A percentile compares a stretch with the other conserved stretches of the same genome.
Evolutionary conservation across 2,888 invertebrate genomes (phyloP).

Genomic region (Osedax fenrisi): DNA sequence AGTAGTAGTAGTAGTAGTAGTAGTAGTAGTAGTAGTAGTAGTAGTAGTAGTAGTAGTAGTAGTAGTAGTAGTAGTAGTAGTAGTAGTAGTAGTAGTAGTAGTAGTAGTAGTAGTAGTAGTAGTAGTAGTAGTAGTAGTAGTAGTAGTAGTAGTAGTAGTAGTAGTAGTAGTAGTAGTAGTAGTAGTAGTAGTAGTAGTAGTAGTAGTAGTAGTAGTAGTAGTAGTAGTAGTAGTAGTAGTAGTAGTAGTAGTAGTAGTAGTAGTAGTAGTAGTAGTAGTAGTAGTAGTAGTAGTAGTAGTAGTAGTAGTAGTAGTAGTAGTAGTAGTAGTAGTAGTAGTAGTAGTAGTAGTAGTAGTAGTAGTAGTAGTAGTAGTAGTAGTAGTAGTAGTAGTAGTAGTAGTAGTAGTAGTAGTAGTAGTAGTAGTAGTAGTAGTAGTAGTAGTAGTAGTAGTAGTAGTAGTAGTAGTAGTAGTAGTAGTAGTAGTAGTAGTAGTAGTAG

Average conservation of each 20-base stretch:
- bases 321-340: constrained; percentile 22
- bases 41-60: constrained; percentile 23
- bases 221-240: constrained; percentile 25
- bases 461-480: constrained; percentile 20
- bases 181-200: constrained; percentile 23
- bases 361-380: constrained; percentile 25
- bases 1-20: constrained; percentile 27
- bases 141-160: constrained; percentile 28
- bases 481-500: constrained; percentile 26
- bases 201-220: constrained; percentile 14
- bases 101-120: constrained; percentile 23
- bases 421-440: constrained; percentile 14
- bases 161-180: constrained; percentile 26
- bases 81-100: constrained; percentile 27
- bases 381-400: constrained; percentile 8
- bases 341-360: constrained; percentile 19
- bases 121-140: constrained; percentile 29
- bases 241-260: constrained; percentile 13
- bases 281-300: constrained; percentile 27
- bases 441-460: constrained; percentile 14
- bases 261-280: constrained; percentile 19
- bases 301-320: constrained; percentile 24
- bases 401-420: constrained; percentile 16
- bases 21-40: constrained; percentile 28
- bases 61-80: constrained; percentile 28